Base-by-base conservation (phyloP, 2,888 invertebrate genomes). In the Eulithis prunata region DNA sequence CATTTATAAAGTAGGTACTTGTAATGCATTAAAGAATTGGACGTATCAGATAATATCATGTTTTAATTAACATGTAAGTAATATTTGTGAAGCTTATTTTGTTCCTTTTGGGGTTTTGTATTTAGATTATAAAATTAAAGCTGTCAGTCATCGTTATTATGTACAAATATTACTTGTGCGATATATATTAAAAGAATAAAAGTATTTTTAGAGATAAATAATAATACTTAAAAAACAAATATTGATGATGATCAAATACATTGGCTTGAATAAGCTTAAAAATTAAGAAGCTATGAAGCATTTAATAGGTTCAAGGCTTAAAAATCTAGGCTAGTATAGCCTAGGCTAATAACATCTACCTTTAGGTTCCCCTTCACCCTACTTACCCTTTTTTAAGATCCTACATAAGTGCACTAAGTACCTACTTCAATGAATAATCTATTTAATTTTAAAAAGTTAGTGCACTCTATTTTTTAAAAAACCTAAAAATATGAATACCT, bases 21-120 rank as follows among this genome's bases (percentile, higher is more conserved):
- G 28, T 66, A 69, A 67, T 71, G 69, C 66, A 71, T 62, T 69
- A n/a, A 58, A 69, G 52, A 68, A 3, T 43, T 75, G 73, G 75
- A 76, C 74, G 73, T 68, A 67, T 70, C 53, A 61, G 58, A 68
- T 68, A 43, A 63, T 57, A 68, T 70, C 47, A 55, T 63, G 56
- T 32, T 66, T 46, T 46, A 28, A 55, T 14, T 51, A 56, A 56
- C 43, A 36, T 41, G 21, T 51, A 14, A 54, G 3, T 59, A 62
- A 54, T 36, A 46, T 49, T 47, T 41, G 11, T 52, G 38, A 41
- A 55, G 46, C 49, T 49, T 36, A 47, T 14, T 32, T 68, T 49
- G 21, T 65, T 57, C 14, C 21, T 28, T 56, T 56, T 64, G 65
- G 65, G 65, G 65, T 57, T 65, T 61, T 53, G 61, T 28, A 41